These are phyloP conservation scores for Ptychochromis oligacanthus DNA, from an alignment of 2,113 vertebrate species.

Conservation along the genomic window DNA sequence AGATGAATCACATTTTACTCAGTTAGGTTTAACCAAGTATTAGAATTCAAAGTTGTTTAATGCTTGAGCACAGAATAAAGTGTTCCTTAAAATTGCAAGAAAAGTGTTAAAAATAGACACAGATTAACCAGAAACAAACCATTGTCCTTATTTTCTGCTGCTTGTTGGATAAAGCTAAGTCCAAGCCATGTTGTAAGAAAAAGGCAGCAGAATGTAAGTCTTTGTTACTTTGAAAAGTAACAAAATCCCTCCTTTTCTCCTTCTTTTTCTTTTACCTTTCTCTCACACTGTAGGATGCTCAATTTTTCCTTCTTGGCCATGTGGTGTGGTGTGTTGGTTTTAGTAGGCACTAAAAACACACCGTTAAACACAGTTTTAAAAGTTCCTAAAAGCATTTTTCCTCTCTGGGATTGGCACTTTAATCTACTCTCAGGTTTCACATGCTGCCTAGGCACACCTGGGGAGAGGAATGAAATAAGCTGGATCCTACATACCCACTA, in stretches of 20 bases:
- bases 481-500: constrained; percentile 2
- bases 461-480: constrained; percentile 66
- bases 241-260: constrained; percentile 6
- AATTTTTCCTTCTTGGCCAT: constrained; percentile 58
- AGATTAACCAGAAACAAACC: background rate
- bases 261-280: constrained; percentile 15
- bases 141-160: background rate
- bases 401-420: constrained; percentile 77
- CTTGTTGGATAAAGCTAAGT: background rate
- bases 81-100: too few relatives aligned
- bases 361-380: constrained; percentile 82
- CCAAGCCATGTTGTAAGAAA: background rate
- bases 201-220: background rate
- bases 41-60: background rate
- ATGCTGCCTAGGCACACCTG: constrained; percentile 68
- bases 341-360: constrained; percentile 81
- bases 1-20: background rate
- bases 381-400: constrained; percentile 84
- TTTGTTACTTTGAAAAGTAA: background rate
- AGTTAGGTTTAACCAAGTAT: background rate
- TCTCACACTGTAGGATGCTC: constrained; percentile 14
- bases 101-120: background rate
- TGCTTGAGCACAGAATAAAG: background rate
- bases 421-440: constrained; percentile 82
- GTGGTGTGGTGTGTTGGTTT: constrained; percentile 73